Evolutionary conservation across 2,888 invertebrate species (phyloP), one percentile per base, ranked within the genome.

Genomic region (Tortricodes alternella): DNA sequence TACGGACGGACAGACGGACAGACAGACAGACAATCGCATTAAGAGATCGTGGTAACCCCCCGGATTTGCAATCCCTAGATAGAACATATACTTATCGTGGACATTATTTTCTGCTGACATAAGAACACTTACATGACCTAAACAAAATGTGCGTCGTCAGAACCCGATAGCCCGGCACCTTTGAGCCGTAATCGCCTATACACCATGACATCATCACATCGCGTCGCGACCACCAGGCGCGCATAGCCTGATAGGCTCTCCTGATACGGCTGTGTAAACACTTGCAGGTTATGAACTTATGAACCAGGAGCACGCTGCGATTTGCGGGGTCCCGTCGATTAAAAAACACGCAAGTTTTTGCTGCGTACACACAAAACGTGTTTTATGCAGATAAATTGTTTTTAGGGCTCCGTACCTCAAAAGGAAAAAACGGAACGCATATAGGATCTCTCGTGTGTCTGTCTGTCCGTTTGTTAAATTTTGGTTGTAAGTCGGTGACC

Each of bases 201-300:
- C 73, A 67, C 71, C 71, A 71, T 86, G 87, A 85, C 81, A 81
- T 86, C 85, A 86, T 73, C 77, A 68, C 60, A 64, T 68, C 63
- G 61, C 70, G 72, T 73, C 65, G 62, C 70, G 86, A 87, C 87
- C 86, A 87, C 87, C 86, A 79, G 78, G 83, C 72, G 64, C 62
- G 84, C 74, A 83, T 76, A 75, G 74, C 77, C 68, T 78, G 78
- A 79, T 69, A 70, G 65, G 65, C 64, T 64, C 63, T 68, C 73
- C 74, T 66, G 78, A 83, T 84, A 84, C 70, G 80, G 80, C 64
- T 71, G 72, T 80, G 73, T 84, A 84, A 85, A 84, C 83, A 85
- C 50, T 58, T 67, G 69, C 67, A 72, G 70, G 69, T 77, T 74
- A 35, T 32, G 29, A 29, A 35, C 18, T 19, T 44, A 18, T 4